Conservation (phyloP, 2,888 invertebrate genomes). For the Bugula neritina region DNA sequence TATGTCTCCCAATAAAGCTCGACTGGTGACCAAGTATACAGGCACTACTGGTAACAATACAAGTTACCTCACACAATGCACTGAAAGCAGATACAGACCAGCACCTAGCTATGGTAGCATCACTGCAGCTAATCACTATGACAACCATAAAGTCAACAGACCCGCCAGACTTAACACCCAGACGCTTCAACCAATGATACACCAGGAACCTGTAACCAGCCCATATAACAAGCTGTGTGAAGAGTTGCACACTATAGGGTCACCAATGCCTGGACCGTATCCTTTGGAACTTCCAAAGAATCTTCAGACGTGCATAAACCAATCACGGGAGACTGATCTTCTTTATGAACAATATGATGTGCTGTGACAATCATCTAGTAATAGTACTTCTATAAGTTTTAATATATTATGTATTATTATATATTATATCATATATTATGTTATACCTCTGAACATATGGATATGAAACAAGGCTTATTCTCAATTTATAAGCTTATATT, state of each 20-base stretch:
- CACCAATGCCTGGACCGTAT: background rate
- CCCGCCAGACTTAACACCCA: background rate
- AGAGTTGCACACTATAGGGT: slow-evolving; percentile 10
- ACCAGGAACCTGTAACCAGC: background rate
- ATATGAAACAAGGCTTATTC: no score
- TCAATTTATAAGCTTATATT: no score
- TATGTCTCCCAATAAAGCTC: background rate
- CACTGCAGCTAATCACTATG: background rate
- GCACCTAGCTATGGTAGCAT: background rate
- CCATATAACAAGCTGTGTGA: slow-evolving; percentile 1
- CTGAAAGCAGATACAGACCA: background rate
- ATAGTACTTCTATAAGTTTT: no score
- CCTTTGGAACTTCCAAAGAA: background rate
- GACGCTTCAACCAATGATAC: background rate
- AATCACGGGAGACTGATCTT: slow-evolving; percentile 16
- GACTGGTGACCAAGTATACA: slow-evolving; percentile 2
- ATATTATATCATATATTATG: no score
- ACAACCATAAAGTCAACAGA: background rate
- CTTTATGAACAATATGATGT: background rate
- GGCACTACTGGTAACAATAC: background rate
- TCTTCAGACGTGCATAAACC: slow-evolving; percentile 8
- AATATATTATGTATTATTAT: no score
- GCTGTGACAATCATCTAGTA: no score
- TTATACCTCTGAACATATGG: no score
- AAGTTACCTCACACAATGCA: background rate